phyloP scores from a whole-genome alignment of 1,140 invertebrate species.

The Drosophila trapezifrons region DNA sequence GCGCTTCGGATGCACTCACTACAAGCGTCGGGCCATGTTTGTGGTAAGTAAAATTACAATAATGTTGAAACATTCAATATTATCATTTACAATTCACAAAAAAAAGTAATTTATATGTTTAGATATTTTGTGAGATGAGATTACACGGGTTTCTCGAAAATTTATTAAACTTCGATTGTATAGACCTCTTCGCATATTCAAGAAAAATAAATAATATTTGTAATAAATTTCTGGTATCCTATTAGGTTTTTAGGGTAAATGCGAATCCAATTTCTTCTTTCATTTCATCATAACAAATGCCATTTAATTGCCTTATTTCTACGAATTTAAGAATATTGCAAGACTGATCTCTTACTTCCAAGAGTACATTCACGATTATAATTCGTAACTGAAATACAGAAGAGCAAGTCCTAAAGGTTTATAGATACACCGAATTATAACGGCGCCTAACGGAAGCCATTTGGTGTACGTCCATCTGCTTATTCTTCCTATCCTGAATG shows the following conservation, averaged over 20 bases:
- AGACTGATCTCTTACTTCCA: not conserved
- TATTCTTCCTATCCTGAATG: slow-evolving; percentile 9
- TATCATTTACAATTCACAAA: not conserved
- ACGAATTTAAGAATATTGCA: not conserved
- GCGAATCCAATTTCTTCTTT: not conserved
- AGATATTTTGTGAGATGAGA: not conserved
- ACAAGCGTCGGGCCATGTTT: no score
- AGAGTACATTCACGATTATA: not conserved
- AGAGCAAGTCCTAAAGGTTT: not conserved
- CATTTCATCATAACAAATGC: not conserved
- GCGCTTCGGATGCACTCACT: no score
- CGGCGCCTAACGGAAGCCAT: slow-evolving; percentile 44
- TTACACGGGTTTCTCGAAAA: no score
- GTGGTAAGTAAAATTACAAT: no score
- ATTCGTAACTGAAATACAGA: not conserved
- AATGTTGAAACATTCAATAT: not conserved
- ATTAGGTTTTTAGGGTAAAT: not conserved
- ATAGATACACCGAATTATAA: slow-evolving; percentile 7
- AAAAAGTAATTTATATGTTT: not conserved
- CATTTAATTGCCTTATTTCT: not conserved
- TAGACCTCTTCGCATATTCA: not conserved
- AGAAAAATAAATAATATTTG: not conserved
- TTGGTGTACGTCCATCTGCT: slow-evolving; percentile 8
- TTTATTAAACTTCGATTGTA: no score
- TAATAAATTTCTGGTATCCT: slow-evolving; percentile 10